Base-by-base conservation (phyloP, 2,797 vertebrate species). In the Acipenser ruthenus region DNA sequence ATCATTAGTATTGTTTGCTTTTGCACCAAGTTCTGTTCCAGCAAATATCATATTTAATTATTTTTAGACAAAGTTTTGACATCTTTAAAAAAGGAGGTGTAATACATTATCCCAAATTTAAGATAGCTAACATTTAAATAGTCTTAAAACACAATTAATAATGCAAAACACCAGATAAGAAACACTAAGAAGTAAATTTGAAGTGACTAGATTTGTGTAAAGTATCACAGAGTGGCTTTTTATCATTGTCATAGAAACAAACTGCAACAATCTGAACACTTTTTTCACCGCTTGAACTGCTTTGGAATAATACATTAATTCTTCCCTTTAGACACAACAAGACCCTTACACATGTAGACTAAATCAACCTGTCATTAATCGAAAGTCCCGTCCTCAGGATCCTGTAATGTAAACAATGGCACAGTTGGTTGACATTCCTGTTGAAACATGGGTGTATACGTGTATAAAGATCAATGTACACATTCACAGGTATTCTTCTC, bases 141-240 rank as follows among this genome's bases (percentile, higher is more conserved):
- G 58, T 65, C 67, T 74, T 73, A 61, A 66, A 70, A 71, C 58
- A 8, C 56, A 37, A 66, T 73, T 50, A 74, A 62, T 70, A 76
- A 73, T 72, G 60, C 66, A 73, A 60, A 61, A 37, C 68, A 53
- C 65, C 61, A 64, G 72, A 72, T 73, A 69, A 8, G 12, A 72
- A 70, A 73, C 73, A 55, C 66, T 66, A 59, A 71, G 72, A 74
- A 76, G 73, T 82, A 84, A 86, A 85, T 77, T 75, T 67, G 75
- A 79, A 81, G 74, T 83, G 82, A 84, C 82, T 82, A 70, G 71
- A 82, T 82, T 81, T 82, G 84, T 80, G 82, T 79, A 79, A 84
- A 84, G 68, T 79, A 83, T 81, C 73, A 74, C 76, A 76, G 64
- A 68, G 69, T 60, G 64, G 72, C 79, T 81, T 82, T 83, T 77